Evolutionary conservation across 2,888 invertebrate genomes (phyloP), one percentile per base, ranked within the genome.

Genomic region (Fissipunctia ypsillon): DNA sequence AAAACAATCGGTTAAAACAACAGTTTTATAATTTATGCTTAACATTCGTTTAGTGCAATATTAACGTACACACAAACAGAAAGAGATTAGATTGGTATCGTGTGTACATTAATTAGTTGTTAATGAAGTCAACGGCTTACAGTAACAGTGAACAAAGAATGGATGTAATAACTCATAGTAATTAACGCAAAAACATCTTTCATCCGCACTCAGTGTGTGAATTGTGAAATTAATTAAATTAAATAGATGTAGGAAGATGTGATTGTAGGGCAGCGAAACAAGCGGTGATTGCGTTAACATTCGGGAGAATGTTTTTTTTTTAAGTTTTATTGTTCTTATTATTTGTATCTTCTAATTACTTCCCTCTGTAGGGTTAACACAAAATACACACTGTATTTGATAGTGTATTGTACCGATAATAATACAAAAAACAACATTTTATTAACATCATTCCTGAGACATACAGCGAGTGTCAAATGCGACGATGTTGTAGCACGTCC

Each of bases 121-220:
- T 92, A 93, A 92, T 92, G 90, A 91, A 90, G 88, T 90, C 87
- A 90, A 87, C 88, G 84, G 88, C 86, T 89, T 85, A 87, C 88
- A 86, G 83, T 88, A 87, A 88, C 89, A 81, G 85, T 80, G 80
- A 87, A 88, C 87, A 89, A 88, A 88, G 88, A 87, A 81, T 85
- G 76, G 80, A 76, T 79, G 86, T 86, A 86, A 87, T 88, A 88
- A 87, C 81, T 88, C 86, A 83, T 84, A 73, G 87, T 81, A 85
- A 85, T 88, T 88, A 83, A 84, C 81, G 81, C 86, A 85, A 86
- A 86, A 87, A 87, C 88, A 87, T 87, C 83, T 87, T 80, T 85
- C 81, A 78, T 84, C 81, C 81, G 84, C 80, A 81, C 76, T 83
- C 77, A 83, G 86, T 86, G 86, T 86, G 88, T 86, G 88, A 87